phyloP scores from a whole-genome alignment of 2,888 invertebrate genomes.

The Drosophila pegasa region DNA sequence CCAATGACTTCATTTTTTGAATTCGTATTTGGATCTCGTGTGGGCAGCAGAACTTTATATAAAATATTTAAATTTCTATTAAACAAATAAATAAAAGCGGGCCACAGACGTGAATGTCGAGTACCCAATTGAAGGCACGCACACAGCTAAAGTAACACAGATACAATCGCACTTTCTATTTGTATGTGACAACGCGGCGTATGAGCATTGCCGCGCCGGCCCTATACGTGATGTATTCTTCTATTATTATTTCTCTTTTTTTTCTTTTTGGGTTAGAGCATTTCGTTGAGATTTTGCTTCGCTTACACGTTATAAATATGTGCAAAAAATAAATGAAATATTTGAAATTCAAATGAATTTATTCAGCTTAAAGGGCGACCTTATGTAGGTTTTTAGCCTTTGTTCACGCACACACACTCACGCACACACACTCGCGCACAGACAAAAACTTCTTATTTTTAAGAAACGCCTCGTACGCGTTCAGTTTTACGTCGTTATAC shows the following conservation, averaged over 20 bases:
- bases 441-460: constrained; percentile 36
- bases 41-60: constrained; percentile 41
- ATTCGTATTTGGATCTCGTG: constrained; percentile 41
- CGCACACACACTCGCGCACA: constrained; percentile 27
- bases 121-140: constrained; percentile 45
- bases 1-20: constrained; percentile 56
- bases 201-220: constrained; percentile 50
- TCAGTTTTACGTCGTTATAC: constrained; percentile 77
- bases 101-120: constrained; percentile 50
- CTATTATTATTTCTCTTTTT: background rate
- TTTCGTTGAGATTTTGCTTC: constrained; percentile 5
- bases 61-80: constrained; percentile 70
- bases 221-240: constrained; percentile 20
- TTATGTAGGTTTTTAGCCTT: constrained; percentile 41
- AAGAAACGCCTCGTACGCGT: constrained; percentile 40
- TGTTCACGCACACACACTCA: constrained; percentile 40
- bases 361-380: constrained; percentile 39
- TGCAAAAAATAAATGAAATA: constrained; percentile 24
- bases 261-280: constrained; percentile 9
- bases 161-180: constrained; percentile 56
- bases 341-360: constrained; percentile 27
- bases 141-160: constrained; percentile 28
- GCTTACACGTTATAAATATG: constrained; percentile 49
- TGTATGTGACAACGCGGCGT: constrained; percentile 59
- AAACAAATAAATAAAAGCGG: constrained; percentile 73